Base-by-base conservation (phyloP, 2,888 invertebrate genomes). In the Macrosoma leucophasiata region DNA sequence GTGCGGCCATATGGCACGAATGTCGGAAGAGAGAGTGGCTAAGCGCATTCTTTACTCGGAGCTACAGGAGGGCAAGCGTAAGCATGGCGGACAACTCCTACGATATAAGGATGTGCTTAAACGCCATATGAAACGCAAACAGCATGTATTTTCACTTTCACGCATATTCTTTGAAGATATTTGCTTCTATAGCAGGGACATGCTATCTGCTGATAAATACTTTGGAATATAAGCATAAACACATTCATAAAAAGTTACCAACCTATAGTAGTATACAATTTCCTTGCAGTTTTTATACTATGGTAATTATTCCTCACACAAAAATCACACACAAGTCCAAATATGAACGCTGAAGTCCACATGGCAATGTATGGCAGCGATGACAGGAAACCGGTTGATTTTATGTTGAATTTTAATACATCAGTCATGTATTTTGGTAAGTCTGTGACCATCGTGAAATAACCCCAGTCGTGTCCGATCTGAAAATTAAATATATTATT, bases 381-480 rank as follows among this genome's bases (percentile, higher is more conserved):
- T 0, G 90, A 89, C 25, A 89, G 74, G 5, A 88, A 67, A 6
- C 90, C 90, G 43, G 90, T 89, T 54, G 87, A 71, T 36, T 87
- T 81, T 33, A 91, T 88, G 53, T 89, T 86, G 63, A 90, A 89
- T 58, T 89, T 86, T 35, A 91, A 67, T 1, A 91, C 87, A 17
- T 89, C 89, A 2, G 86, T 88, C 88, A 90, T 89, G 62, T 90
- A 91, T 46, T 88, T 89, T 0, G 91, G 91, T 9, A 91, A 73
- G 59, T 91, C 90, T 0, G 90, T 90, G 21, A 90, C 87, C 87
- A 91, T 88, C 1, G 90, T 89, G 59, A 89, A 90, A 64, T 90
- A 89, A 2, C 90, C 90, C 86, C 90, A 91, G 56, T 90, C 90
- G 62, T 91, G 90, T 12, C 89, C 89, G 25, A 89, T 82, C 82